Conservation (phyloP, 92 coral and sea anemone species). For the Palythoa caribaeorum region DNA sequence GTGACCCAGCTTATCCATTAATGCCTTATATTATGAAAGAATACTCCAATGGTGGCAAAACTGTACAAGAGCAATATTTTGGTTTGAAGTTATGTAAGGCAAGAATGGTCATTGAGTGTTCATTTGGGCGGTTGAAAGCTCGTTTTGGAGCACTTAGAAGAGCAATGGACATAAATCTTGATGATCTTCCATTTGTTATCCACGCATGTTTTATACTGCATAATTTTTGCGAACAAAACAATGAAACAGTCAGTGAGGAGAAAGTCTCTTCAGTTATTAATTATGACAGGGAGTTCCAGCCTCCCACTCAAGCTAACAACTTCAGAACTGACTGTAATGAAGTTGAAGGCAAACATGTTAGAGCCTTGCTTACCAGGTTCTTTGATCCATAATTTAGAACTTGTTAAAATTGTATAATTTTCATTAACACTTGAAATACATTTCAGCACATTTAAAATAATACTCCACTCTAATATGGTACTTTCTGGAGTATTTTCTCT, state of each 20-base stretch:
- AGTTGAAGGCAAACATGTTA: constrained; percentile 61
- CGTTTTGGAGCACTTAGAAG: constrained; percentile 66
- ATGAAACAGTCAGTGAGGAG: constrained; percentile 51
- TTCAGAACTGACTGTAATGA: constrained; percentile 50
- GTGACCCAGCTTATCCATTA: constrained; percentile 74
- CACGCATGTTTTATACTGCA: constrained; percentile 67
- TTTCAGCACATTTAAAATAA: constrained; percentile 20
- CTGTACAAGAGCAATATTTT: constrained; percentile 29
- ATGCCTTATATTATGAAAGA: constrained; percentile 81
- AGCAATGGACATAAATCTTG: constrained; percentile 65
- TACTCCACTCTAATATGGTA: constrained; percentile 26
- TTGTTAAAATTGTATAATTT: constrained; percentile 18
- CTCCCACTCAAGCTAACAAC: constrained; percentile 19
- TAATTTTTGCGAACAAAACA: constrained; percentile 52
- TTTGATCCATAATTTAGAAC: constrained; percentile 45
- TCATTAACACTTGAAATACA: constrained; percentile 22
- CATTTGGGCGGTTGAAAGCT: constrained; percentile 60
- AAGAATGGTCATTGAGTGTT: constrained; percentile 57
- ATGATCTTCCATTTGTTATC: constrained; percentile 63
- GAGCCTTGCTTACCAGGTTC: constrained; percentile 56
- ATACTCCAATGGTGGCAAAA: constrained; percentile 62
- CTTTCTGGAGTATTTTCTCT: constrained; percentile 9
- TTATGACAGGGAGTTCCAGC: constrained; percentile 60
- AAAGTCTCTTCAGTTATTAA: constrained; percentile 56
- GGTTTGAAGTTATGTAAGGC: constrained; percentile 45